phyloP scores from a whole-genome alignment of 2,888 invertebrate species.

The Saturnia japonica region DNA sequence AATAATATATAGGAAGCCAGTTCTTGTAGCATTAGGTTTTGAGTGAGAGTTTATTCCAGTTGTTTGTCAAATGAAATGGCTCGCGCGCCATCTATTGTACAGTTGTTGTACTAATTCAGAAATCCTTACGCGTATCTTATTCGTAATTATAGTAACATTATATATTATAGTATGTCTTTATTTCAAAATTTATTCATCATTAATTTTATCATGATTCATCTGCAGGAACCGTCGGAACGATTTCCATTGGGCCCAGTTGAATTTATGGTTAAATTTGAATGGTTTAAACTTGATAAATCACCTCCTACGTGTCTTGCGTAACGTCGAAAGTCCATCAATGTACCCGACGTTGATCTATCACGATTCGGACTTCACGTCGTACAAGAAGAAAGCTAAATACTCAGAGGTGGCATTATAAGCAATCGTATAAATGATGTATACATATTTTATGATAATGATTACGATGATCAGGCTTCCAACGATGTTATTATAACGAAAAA shows the following conservation, averaged over 20 bases:
- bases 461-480: neutral
- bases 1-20: no score
- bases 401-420: neutral
- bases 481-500: no score
- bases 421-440: neutral
- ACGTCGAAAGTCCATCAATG: neutral
- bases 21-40: no score
- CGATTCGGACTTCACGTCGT: neutral
- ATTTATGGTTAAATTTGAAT: neutral
- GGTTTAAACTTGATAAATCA: neutral
- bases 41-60: no score
- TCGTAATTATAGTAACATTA: no score
- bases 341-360: neutral
- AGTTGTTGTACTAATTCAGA: no score
- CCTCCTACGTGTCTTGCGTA: neutral
- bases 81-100: no score
- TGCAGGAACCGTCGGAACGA: neutral
- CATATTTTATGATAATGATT: neutral
- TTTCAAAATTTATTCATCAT: no score
- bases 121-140: no score
- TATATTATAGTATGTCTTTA: no score
- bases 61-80: no score
- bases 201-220: no score
- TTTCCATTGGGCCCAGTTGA: neutral
- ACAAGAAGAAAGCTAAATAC: neutral